Evolutionary conservation across 2,888 invertebrate species (phyloP).

Genomic region (Theretra japonica): DNA sequence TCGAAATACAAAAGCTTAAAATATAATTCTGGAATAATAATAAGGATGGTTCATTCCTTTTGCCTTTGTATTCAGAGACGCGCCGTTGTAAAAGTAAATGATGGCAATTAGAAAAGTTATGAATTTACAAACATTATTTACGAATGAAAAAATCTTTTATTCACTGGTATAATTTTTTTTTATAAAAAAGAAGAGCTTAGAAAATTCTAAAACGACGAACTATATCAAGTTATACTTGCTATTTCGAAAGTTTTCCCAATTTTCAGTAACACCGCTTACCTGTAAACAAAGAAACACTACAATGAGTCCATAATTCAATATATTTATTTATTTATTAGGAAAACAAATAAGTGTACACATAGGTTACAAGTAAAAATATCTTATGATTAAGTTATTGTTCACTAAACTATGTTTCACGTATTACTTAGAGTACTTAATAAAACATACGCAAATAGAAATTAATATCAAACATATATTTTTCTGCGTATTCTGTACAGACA

Average conservation of each 20-base stretch:
- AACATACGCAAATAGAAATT: too few relatives aligned
- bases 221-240: constrained; percentile 23
- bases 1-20: neutral
- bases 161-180: neutral
- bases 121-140: constrained; percentile 9
- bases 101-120: constrained; percentile 2
- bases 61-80: constrained; percentile 1
- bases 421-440: too few relatives aligned
- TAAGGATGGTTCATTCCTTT: constrained; percentile 8
- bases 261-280: constrained; percentile 8
- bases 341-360: too few relatives aligned
- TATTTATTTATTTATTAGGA: too few relatives aligned
- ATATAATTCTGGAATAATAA: neutral
- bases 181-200: too few relatives aligned
- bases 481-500: too few relatives aligned
- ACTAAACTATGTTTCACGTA: too few relatives aligned
- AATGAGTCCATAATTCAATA: neutral
- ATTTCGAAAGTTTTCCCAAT: neutral
- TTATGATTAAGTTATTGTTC: too few relatives aligned
- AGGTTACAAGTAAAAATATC: too few relatives aligned
- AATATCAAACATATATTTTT: too few relatives aligned
- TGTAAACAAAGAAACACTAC: constrained; percentile 9
- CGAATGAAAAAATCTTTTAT: neutral
- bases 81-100: constrained; percentile 2
- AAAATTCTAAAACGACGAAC: too few relatives aligned